These are phyloP conservation scores for Vanessa atalanta DNA, from an alignment of 1,140 invertebrate genomes.

Conservation along the genomic window DNA sequence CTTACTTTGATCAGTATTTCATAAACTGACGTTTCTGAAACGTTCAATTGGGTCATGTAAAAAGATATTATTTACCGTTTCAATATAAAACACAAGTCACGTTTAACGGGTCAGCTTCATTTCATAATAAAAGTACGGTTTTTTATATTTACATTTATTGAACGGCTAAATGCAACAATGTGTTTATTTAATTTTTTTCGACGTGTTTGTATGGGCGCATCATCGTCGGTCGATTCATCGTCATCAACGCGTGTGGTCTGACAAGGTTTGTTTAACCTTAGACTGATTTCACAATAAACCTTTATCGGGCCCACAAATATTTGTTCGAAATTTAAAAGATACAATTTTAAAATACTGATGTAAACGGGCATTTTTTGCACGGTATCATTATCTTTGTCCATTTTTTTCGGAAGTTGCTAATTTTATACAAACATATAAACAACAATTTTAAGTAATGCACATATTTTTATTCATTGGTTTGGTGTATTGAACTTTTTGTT, in stretches of 20 bases:
- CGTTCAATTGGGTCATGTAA: too few species aligned
- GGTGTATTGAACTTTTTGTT: too few species aligned
- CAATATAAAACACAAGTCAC: too few species aligned
- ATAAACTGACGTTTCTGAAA: too few species aligned
- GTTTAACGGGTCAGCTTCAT: too few species aligned
- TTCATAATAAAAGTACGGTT: too few species aligned
- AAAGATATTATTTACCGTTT: too few species aligned
- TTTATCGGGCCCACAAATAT: slow-evolving; percentile 7
- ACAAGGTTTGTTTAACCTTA: slow-evolving; percentile 33
- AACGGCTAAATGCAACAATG: neutral
- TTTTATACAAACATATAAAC: too few species aligned
- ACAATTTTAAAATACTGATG: neutral
- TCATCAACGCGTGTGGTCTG: slow-evolving; percentile 38
- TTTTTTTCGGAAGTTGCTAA: too few species aligned
- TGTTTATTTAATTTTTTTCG: neutral
- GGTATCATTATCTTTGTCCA: neutral
- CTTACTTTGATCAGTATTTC: too few species aligned
- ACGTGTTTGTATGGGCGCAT: slow-evolving; percentile 19
- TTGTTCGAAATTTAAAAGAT: neutral
- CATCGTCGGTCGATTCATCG: slow-evolving; percentile 31
- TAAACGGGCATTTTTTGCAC: neutral
- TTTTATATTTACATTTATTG: neutral
- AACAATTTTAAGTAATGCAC: too few species aligned
- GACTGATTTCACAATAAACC: slow-evolving; percentile 16
- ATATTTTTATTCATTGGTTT: too few species aligned